Evolutionary conservation across 2,113 vertebrate genomes (phyloP).

Genomic region (Pangasianodon hypophthalmus): DNA sequence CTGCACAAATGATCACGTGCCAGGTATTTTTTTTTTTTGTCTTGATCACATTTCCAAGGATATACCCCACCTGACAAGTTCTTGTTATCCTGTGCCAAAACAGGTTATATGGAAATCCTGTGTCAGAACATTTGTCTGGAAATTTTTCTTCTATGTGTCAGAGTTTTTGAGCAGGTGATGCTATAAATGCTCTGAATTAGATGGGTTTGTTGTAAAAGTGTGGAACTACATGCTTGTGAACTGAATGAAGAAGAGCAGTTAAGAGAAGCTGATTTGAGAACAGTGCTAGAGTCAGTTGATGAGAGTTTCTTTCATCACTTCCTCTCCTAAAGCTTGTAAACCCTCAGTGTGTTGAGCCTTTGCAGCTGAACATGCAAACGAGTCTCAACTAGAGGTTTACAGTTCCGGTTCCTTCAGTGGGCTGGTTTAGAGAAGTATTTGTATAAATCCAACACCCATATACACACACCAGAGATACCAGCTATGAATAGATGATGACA

Average conservation of each 20-base stretch:
- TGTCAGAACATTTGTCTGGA: background rate
- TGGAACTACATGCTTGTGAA: conserved; percentile 41
- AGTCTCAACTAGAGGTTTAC: conserved; percentile 63
- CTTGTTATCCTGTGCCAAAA: background rate
- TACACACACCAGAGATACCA: conserved; percentile 41
- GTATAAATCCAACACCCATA: conserved; percentile 52
- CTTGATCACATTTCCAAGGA: background rate
- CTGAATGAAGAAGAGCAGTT: conserved; percentile 39
- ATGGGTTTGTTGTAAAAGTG: conserved; percentile 42
- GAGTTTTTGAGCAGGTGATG: conserved; percentile 4
- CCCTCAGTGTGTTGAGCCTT: conserved; percentile 59
- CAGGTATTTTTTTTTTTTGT: background rate
- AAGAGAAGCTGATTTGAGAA: conserved; percentile 57
- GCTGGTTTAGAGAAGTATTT: conserved; percentile 61
- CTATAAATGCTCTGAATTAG: conserved; percentile 31
- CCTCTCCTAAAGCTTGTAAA: conserved; percentile 56
- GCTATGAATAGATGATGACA: conserved; percentile 11
- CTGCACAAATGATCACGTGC: background rate
- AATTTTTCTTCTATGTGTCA: background rate
- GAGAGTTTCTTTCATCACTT: conserved; percentile 62
- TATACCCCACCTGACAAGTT: background rate
- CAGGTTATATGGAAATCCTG: conserved; percentile 1
- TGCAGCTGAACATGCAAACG: conserved; percentile 72
- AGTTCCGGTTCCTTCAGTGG: conserved; percentile 41
- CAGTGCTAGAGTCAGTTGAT: conserved; percentile 62